phyloP scores from a whole-genome alignment of 2,113 vertebrate species.

The Gobiocypris rarus region DNA sequence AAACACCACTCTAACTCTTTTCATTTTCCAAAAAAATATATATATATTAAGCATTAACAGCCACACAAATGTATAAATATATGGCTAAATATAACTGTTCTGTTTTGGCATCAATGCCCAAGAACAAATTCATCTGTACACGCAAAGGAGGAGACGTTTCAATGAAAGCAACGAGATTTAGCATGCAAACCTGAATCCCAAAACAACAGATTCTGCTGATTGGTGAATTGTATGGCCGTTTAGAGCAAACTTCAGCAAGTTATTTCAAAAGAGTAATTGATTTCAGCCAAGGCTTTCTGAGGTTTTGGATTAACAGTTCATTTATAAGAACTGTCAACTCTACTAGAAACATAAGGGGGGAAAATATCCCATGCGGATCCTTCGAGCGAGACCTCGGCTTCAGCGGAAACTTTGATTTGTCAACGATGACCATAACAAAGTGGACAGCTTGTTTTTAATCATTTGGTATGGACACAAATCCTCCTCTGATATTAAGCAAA shows the following conservation, averaged over 20 bases:
- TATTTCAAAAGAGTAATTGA: slow-evolving; percentile 53
- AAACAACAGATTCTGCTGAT: background rate
- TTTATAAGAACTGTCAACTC: slow-evolving; percentile 59
- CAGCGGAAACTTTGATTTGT: slow-evolving; percentile 72
- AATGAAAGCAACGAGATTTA: background rate
- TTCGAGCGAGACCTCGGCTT: slow-evolving; percentile 65
- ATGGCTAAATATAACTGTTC: slow-evolving; percentile 58
- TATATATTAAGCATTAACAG: too few species aligned
- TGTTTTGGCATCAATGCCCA: slow-evolving; percentile 28
- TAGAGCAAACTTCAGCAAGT: background rate
- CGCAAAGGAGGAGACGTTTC: background rate
- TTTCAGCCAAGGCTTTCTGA: slow-evolving; percentile 54
- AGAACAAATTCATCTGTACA: slow-evolving; percentile 1
- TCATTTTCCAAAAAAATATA: too few species aligned
- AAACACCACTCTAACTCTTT: too few species aligned
- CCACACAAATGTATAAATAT: too few species aligned
- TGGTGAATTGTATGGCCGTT: background rate
- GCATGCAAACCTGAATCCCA: background rate
- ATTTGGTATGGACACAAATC: slow-evolving; percentile 45
- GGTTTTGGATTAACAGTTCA: slow-evolving; percentile 64
- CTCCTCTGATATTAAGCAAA: too few species aligned
- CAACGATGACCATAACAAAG: slow-evolving; percentile 75
- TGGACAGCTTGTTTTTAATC: slow-evolving; percentile 18
- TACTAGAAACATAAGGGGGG: slow-evolving; percentile 53
- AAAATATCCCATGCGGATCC: slow-evolving; percentile 52